A percentile compares a stretch with the other conserved stretches of the same genome.
Evolutionary conservation across 1,140 invertebrate genomes (phyloP).

Genomic region (Drosophila setifemur): DNA sequence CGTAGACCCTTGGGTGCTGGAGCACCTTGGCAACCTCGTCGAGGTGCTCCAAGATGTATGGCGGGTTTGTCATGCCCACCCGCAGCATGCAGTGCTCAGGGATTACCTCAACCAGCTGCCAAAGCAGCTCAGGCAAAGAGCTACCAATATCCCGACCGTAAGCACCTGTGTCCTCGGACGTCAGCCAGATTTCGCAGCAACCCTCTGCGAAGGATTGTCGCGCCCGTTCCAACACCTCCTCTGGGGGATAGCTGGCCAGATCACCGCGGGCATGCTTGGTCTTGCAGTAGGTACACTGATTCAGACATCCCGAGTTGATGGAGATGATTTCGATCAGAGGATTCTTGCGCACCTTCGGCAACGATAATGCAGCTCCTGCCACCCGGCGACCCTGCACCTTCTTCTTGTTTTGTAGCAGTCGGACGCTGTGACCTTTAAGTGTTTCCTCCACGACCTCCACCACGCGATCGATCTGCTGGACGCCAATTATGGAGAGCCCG

Average conservation of each 20-base stretch:
- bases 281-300: slow-evolving; percentile 99
- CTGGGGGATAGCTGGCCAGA: slow-evolving; percentile 95
- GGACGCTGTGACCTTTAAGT: slow-evolving; percentile 89
- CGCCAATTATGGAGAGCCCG: slow-evolving; percentile 95
- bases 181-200: slow-evolving; percentile 98
- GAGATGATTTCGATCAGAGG: slow-evolving; percentile 98
- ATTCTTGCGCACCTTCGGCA: slow-evolving; percentile 98
- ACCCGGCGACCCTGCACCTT: slow-evolving; percentile 90
- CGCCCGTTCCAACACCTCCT: slow-evolving; percentile 91
- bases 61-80: slow-evolving; percentile 99
- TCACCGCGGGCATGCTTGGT: slow-evolving; percentile 98
- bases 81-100: slow-evolving; percentile 94
- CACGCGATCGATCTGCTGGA: slow-evolving; percentile 99
- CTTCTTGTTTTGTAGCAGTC: slow-evolving; percentile 92
- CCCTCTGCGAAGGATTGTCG: slow-evolving; percentile 95
- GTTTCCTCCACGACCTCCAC: slow-evolving; percentile 99
- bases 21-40: slow-evolving; percentile 96
- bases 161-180: slow-evolving; percentile 98
- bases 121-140: slow-evolving; percentile 93
- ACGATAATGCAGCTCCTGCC: slow-evolving; percentile 91
- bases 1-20: slow-evolving; percentile 94
- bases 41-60: slow-evolving; percentile 97
- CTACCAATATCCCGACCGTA: slow-evolving; percentile 97
- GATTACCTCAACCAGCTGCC: slow-evolving; percentile 93
- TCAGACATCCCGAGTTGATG: slow-evolving; percentile 98